Evolutionary conservation across 2,113 vertebrate species (phyloP).

Genomic region (Nanger granti): DNA sequence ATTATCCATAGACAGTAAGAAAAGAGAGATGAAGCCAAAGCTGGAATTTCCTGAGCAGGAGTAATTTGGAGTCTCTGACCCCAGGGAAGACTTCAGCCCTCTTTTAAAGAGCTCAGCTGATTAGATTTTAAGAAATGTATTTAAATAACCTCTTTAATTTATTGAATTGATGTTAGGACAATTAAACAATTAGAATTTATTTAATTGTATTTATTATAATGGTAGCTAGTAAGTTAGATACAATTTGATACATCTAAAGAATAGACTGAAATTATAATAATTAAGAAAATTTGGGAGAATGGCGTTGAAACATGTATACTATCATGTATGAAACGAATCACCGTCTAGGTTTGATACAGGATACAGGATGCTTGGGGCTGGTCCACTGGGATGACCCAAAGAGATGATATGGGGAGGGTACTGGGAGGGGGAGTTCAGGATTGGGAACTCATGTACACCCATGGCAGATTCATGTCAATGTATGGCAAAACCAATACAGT

Average conservation of each 20-base stretch:
- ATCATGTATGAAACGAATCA: too few relatives aligned
- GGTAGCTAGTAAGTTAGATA: constrained; percentile 31
- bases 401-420: too few relatives aligned
- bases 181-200: constrained; percentile 28
- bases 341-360: too few relatives aligned
- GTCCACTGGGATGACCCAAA: too few relatives aligned
- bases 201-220: constrained; percentile 40
- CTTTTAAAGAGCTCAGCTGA: not conserved
- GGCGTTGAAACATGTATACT: too few relatives aligned
- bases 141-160: constrained; percentile 14
- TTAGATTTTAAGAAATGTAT: constrained; percentile 20
- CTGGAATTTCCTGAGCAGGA: not conserved
- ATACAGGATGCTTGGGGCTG: too few relatives aligned
- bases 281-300: not conserved
- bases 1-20: not conserved
- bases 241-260: constrained; percentile 46
- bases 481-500: too few relatives aligned
- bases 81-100: not conserved
- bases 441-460: too few relatives aligned
- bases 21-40: not conserved
- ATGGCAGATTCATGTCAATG: too few relatives aligned
- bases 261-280: constrained; percentile 26
- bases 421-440: too few relatives aligned
- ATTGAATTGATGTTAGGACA: not conserved
- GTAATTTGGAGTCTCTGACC: not conserved